Percentiles rank a stretch among this genome's conserved stretches.
Conservation (phyloP, 2,797 vertebrate genomes). For the Streptopelia turtur region DNA sequence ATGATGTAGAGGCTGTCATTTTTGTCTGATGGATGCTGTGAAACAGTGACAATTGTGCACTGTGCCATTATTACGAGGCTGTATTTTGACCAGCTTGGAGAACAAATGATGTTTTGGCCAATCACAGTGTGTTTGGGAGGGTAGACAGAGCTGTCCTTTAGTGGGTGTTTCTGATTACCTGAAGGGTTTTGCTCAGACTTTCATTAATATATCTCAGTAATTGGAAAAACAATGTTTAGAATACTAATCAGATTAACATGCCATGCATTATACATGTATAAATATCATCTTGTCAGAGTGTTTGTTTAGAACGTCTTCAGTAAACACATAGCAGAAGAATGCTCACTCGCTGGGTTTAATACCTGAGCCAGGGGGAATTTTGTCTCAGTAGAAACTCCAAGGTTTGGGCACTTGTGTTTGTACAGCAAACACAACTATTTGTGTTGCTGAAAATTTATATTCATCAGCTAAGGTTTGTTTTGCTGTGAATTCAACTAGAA, state of each 20-base stretch:
- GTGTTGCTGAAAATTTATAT: neutral
- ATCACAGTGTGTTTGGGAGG: constrained; percentile 8
- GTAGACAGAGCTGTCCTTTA: constrained; percentile 19
- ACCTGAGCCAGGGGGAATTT: neutral
- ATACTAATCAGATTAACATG: constrained; percentile 11
- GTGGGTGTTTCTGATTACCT: constrained; percentile 41
- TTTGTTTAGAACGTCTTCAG: constrained; percentile 24
- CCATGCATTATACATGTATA: neutral
- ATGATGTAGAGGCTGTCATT: constrained; percentile 66
- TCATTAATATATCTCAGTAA: constrained; percentile 29
- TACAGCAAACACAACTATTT: neutral
- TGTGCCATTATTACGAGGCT: constrained; percentile 41
- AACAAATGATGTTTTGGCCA: constrained; percentile 49
- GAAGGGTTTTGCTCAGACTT: constrained; percentile 36
- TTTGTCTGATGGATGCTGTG: constrained; percentile 67
- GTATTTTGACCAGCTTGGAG: constrained; percentile 45
- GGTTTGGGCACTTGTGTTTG: neutral
- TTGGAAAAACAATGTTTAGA: constrained; percentile 11
- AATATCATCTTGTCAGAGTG: constrained; percentile 1
- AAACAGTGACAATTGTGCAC: constrained; percentile 54
- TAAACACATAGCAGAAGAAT: neutral
- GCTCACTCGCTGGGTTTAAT: neutral
- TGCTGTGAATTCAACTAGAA: neutral
- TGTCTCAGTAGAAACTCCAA: neutral
- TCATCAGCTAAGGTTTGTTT: neutral